These are phyloP conservation scores for Lepus oiostolus DNA, from an alignment of 2,797 vertebrate genomes.

Conservation along the genomic window DNA sequence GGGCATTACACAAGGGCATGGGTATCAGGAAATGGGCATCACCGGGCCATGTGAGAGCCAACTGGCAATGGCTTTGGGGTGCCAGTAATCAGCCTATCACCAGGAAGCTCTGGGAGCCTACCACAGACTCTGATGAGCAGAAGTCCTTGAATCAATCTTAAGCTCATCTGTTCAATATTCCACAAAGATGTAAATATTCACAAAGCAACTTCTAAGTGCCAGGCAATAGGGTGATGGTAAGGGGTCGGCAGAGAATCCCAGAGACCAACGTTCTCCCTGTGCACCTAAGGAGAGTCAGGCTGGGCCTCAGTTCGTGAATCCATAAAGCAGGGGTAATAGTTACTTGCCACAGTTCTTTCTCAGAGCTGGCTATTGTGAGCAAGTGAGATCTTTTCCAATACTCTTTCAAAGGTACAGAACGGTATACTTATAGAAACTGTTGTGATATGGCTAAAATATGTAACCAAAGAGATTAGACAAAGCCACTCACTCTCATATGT, in stretches of 20 bases:
- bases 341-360: not conserved
- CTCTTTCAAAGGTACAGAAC: not conserved
- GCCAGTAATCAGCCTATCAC: not conserved
- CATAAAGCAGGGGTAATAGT: not conserved
- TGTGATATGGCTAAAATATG: not conserved
- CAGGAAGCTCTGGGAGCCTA: not conserved
- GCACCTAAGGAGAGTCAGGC: not conserved
- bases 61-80: not conserved
- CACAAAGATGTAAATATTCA: not conserved
- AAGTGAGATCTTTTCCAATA: not conserved
- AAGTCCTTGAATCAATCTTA: not conserved
- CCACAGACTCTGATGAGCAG: not conserved
- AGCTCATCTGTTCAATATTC: not conserved
- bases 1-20: not conserved
- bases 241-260: not conserved
- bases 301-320: not conserved
- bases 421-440: not conserved
- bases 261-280: not conserved
- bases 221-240: not conserved
- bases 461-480: not conserved
- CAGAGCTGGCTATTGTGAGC: not conserved
- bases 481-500: not conserved
- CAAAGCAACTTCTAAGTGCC: conserved; percentile 3
- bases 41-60: not conserved
- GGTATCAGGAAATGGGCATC: not conserved